Evolutionary conservation across 2,113 vertebrate species (phyloP).

Genomic region (Gobius niger): DNA sequence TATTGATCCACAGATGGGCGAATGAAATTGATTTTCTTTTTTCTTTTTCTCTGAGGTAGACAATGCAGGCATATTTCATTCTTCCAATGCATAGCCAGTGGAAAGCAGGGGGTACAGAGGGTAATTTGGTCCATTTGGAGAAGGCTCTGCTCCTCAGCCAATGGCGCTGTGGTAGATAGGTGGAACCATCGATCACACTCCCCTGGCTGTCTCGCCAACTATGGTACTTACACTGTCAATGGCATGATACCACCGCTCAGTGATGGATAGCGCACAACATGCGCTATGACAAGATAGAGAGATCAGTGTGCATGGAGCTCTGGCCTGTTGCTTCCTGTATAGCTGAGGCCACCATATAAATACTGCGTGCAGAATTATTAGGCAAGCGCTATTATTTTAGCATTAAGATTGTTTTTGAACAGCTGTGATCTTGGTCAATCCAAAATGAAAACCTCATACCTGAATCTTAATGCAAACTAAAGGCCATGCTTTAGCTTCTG

Average conservation of each 20-base stretch:
- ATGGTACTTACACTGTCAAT: conserved; percentile 63
- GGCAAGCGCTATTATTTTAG: too few species aligned
- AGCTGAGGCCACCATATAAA: conserved; percentile 43
- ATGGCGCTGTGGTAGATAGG: conserved; percentile 41
- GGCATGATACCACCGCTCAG: conserved; percentile 51
- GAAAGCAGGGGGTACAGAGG: conserved; percentile 45
- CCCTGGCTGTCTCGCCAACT: conserved; percentile 52
- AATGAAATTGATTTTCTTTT: conserved; percentile 75
- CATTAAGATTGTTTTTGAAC: too few species aligned
- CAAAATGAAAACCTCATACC: too few species aligned
- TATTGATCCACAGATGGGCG: conserved; percentile 75
- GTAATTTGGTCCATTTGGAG: conserved; percentile 67
- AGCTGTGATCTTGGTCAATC: too few species aligned
- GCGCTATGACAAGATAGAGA: conserved; percentile 65
- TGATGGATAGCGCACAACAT: conserved; percentile 69
- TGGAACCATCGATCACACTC: conserved; percentile 66
- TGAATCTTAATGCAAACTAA: too few species aligned
- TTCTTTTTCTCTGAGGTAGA: conserved; percentile 80
- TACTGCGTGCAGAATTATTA: too few species aligned
- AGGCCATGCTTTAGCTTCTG: too few species aligned
- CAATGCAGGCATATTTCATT: conserved; percentile 79
- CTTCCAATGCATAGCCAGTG: conserved; percentile 67
- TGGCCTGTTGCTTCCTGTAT: conserved; percentile 36
- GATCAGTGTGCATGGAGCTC: conserved; percentile 53
- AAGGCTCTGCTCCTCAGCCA: conserved; percentile 57